These are phyloP conservation scores for Sphaeridia pumilis DNA, from an alignment of 2,888 invertebrate species.

Conservation along the genomic window DNA sequence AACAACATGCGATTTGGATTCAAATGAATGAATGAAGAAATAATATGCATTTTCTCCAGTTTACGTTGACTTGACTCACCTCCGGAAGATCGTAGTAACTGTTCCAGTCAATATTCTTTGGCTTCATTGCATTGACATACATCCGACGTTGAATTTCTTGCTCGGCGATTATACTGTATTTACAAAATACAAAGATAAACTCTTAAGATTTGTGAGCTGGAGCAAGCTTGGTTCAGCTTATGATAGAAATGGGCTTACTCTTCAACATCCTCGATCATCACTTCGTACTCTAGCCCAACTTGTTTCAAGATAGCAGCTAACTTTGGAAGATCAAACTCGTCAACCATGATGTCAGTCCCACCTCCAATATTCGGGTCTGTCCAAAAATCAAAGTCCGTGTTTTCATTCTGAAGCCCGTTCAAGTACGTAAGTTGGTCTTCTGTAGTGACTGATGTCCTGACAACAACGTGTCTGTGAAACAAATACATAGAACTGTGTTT, in stretches of 20 bases:
- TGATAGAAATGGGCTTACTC: not conserved
- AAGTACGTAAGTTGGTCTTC: not conserved
- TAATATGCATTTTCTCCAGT: too few species aligned
- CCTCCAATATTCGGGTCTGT: constrained; percentile 4
- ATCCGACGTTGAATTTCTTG: constrained; percentile 1
- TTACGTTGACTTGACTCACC: too few species aligned
- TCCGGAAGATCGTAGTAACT: not conserved
- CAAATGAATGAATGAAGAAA: too few species aligned
- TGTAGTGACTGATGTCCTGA: constrained; percentile 2
- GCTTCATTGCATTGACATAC: not conserved
- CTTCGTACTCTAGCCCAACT: not conserved
- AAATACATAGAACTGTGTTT: too few species aligned
- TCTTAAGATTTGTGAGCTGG: not conserved
- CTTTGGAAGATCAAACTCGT: not conserved
- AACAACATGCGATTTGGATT: too few species aligned
- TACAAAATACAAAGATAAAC: too few species aligned
- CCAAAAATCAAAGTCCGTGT: constrained; percentile 9
- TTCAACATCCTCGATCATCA: constrained; percentile 2
- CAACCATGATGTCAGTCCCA: constrained; percentile 9
- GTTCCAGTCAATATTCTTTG: constrained; percentile 2
- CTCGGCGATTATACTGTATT: constrained; percentile 4
- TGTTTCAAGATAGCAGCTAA: not conserved
- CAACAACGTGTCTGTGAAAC: constrained; percentile 2
- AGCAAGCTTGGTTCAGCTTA: not conserved
- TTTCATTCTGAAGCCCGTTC: not conserved